Evolutionary conservation across 2,797 vertebrate genomes (phyloP), one percentile per base, ranked within the genome.

Genomic region (Sternotherus odoratus): DNA sequence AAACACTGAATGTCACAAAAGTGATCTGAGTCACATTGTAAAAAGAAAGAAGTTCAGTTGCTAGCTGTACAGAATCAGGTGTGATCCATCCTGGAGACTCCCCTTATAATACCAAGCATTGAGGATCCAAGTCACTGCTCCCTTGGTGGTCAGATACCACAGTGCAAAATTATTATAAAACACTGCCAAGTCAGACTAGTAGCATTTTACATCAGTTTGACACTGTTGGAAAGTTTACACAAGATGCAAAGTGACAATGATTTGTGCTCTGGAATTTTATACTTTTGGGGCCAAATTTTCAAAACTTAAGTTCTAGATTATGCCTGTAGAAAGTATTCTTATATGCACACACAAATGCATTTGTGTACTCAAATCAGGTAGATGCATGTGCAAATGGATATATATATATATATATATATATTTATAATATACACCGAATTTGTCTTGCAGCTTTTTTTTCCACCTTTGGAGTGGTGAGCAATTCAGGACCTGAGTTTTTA

Each of bases 91-190:
- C 77, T 77, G 90, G 84, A 80, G 28, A 56, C 7, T 63, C 36
- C 86, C 46, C 72, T 91, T 30, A 72, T 72, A 91, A 74, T 0
- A 86, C 36, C 85, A 92, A 83, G 90, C 43, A 53, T 0, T 0
- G 50, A 33, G 88, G 87, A 87, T 74, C 81, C 72, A 5, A 51
- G 43, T 86, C 85, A 92, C 83, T 92, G 16, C 91, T 79, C 56
- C 83, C n/a, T 48, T 11, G 23, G 2, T 74, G 21, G 79, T 63
- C 0, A 2, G 54, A 78, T 83, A 51, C 24, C 88, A 77, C 49
- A 79, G 69, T 48, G 39, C 46, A 75, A 91, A 90, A 48, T 49
- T 28, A 83, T 82, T 83, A 85, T 57, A 92, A 91, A 91, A 90
- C 56, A 57, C 0, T 0, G 28, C 30, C 63, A 87, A 87, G 8